Evolutionary conservation across 2,797 vertebrate genomes (phyloP).

Genomic region (Sphaeramia orbicularis): DNA sequence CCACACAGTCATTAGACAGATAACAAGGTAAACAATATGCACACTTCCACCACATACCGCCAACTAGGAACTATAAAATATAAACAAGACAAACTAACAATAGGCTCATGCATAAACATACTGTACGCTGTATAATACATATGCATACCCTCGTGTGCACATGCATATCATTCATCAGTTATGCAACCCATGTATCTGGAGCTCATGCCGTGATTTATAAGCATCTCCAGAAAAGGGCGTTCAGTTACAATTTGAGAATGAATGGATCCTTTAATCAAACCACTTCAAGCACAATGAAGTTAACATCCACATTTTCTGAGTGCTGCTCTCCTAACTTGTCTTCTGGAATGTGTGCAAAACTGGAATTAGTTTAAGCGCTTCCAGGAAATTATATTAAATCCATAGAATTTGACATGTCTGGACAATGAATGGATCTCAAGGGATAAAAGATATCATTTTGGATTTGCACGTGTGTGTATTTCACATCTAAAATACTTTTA

Average conservation of each 20-base stretch:
- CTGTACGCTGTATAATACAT: not conserved
- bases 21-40: slow-evolving; percentile 3
- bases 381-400: slow-evolving; percentile 8
- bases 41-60: slow-evolving; percentile 8
- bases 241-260: slow-evolving; percentile 31
- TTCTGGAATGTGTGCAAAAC: not conserved
- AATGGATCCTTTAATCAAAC: slow-evolving; percentile 33
- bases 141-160: not conserved
- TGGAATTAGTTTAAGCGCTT: slow-evolving; percentile 4
- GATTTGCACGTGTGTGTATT: too few relatives aligned
- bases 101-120: not conserved
- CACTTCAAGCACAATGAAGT: slow-evolving; percentile 25
- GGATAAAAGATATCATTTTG: not conserved
- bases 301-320: slow-evolving; percentile 14
- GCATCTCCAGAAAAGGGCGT: slow-evolving; percentile 29
- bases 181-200: not conserved
- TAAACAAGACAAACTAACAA: not conserved
- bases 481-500: too few relatives aligned
- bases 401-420: slow-evolving; percentile 20
- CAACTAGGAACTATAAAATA: not conserved
- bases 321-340: not conserved
- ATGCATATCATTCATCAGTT: not conserved
- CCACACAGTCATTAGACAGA: slow-evolving; percentile 32
- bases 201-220: slow-evolving; percentile 20
- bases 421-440: not conserved